Percentiles rank a stretch among this genome's conserved stretches.
Conservation (phyloP, 2,888 invertebrate species). For the Drosophila maculinotata region DNA sequence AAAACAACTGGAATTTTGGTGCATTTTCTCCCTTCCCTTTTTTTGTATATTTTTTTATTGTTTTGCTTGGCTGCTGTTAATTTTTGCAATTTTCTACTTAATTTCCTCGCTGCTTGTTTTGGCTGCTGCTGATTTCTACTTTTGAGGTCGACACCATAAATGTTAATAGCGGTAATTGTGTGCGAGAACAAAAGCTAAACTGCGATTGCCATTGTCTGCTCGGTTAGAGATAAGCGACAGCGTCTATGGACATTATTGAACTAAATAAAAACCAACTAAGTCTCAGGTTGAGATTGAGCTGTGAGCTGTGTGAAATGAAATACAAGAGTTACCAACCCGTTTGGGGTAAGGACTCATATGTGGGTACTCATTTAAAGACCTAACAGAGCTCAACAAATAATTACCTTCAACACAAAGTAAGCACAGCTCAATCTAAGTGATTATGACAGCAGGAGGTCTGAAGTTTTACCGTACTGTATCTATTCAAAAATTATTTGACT, state of each 20-base stretch:
- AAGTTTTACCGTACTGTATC: no score
- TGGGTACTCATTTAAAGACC: no score
- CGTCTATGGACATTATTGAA: slow-evolving; percentile 23
- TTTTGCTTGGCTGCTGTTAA: slow-evolving; percentile 60
- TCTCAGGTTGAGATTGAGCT: neutral
- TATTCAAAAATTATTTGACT: no score
- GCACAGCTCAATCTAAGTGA: no score
- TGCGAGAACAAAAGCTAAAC: slow-evolving; percentile 36
- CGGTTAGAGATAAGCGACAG: slow-evolving; percentile 33
- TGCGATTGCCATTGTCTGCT: slow-evolving; percentile 44
- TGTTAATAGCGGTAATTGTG: slow-evolving; percentile 70
- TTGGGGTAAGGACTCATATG: no score
- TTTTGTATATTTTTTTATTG: slow-evolving; percentile 4
- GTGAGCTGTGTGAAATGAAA: neutral
- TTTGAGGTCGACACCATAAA: slow-evolving; percentile 65
- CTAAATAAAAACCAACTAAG: slow-evolving; percentile 38
- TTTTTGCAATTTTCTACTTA: slow-evolving; percentile 79
- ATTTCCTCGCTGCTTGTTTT: slow-evolving; percentile 64
- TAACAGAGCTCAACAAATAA: no score
- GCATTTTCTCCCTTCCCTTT: slow-evolving; percentile 33
- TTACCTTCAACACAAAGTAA: no score
- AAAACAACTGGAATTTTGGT: slow-evolving; percentile 34
- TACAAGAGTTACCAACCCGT: neutral
- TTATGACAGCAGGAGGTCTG: no score
- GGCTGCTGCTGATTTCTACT: slow-evolving; percentile 26